Evolutionary conservation across 2,797 vertebrate genomes (phyloP).

Genomic region (Mormyrus proboscirostris): DNA sequence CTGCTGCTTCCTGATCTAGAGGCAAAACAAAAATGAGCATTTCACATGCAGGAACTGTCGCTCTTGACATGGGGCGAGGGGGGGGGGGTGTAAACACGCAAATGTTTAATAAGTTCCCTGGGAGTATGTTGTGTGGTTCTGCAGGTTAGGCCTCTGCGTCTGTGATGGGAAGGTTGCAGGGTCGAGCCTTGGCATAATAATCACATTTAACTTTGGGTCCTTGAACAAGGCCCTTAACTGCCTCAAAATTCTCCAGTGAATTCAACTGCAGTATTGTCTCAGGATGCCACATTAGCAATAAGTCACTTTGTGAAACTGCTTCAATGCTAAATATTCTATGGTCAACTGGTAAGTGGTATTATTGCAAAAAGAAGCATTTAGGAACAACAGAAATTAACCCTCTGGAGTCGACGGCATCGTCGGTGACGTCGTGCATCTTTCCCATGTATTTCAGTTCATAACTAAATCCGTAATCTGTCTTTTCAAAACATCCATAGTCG

Average conservation of each 20-base stretch:
- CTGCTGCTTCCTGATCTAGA: constrained; percentile 94
- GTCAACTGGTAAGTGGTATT: neutral
- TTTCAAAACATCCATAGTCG: no score
- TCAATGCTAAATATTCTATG: neutral
- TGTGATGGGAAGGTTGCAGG: neutral
- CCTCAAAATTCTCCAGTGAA: neutral
- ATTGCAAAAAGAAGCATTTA: neutral
- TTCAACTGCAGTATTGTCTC: neutral
- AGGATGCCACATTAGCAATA: neutral
- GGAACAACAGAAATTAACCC: neutral
- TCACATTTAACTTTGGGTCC: neutral
- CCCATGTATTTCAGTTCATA: no score
- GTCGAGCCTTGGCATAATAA: neutral
- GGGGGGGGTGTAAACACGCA: neutral
- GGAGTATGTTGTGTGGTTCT: neutral
- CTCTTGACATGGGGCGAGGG: neutral
- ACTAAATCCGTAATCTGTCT: no score
- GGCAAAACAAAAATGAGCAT: neutral
- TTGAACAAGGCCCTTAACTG: neutral
- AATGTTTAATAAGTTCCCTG: neutral
- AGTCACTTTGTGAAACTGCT: neutral
- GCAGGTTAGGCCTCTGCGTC: neutral
- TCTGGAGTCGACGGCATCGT: no score
- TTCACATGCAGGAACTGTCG: neutral
- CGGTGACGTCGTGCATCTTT: no score